Evolutionary conservation across 2,113 vertebrate genomes (phyloP), one percentile per base, ranked within the genome.

Genomic region (Coturnix japonica): DNA sequence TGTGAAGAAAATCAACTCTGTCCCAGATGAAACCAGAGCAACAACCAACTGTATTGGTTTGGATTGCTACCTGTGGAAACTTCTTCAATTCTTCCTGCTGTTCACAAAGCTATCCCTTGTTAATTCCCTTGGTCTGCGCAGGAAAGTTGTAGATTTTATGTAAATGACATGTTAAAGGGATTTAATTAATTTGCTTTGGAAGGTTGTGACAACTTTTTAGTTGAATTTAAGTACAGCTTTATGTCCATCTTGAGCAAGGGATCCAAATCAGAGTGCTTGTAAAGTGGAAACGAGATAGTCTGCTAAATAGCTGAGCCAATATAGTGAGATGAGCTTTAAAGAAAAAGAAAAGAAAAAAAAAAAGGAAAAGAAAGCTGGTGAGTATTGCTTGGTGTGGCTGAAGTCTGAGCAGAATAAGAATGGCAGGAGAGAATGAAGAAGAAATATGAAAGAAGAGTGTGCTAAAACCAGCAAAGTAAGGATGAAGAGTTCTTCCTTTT

Each of bases 21-120:
- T 56, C 30, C 30, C 53, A 56, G 53, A 9, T 56, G 53, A 31
- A 56, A 56, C 30, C 53, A 31, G 53, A 6, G 17, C 53, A 31
- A 56, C 65, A 74, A 73, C 90, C 83, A 66, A 31, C 73, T 74
- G 64, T 1, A 0, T 33, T 77, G 66, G 35, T 79, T 89, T 75
- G 83, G 61, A 88, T 44, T 66, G 59, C 65, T 83, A 59, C 80
- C 88, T 60, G 64, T 77, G 65, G 69, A 59, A 85, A 83, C 72
- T 77, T 85, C 72, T 77, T 77, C 73, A 90, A 56, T 93, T 70
- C 22, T 77, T 93, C 79, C 83, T 85, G 69, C 80, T 96, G 80
- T 66, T 93, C 2, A 2, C 60, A 80, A 63, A 93, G 86, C 46
- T 63, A 49, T 46, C 21, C 43, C 43, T 15, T 93, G 86, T 88